phyloP scores from a whole-genome alignment of 2,113 vertebrate species.

The Hemichromis elongatus region DNA sequence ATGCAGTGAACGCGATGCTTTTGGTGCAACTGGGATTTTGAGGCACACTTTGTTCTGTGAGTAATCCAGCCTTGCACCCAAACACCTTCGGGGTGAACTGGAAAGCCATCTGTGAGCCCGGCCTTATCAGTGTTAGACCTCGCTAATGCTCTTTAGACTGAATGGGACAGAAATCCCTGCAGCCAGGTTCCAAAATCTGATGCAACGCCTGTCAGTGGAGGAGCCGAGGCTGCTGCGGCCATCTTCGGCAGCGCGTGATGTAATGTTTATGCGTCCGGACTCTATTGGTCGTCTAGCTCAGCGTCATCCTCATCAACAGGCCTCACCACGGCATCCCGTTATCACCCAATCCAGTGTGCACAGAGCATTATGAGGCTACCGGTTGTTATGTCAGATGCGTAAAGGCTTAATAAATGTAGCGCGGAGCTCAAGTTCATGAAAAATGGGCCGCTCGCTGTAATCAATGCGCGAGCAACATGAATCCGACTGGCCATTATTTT shows the following conservation, averaged over 20 bases:
- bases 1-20: background rate
- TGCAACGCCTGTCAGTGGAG: background rate
- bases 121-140: background rate
- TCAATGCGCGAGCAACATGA: conserved; percentile 52
- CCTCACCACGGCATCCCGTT: background rate
- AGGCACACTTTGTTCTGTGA: background rate
- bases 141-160: background rate
- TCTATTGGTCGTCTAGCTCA: background rate
- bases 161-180: background rate
- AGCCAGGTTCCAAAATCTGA: background rate
- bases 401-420: conserved; percentile 54
- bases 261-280: background rate
- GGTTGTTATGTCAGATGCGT: conserved; percentile 47
- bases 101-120: background rate
- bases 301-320: background rate
- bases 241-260: rapidly evolving
- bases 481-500: conserved; percentile 58
- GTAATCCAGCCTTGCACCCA: background rate
- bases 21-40: background rate
- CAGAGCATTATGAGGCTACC: background rate
- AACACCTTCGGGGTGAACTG: background rate
- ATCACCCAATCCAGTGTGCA: background rate
- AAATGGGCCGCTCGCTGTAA: conserved; percentile 44
- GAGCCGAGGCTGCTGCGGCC: rapidly evolving
- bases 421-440: conserved; percentile 31